Evolutionary conservation across 2,113 vertebrate genomes (phyloP).

Genomic region (Hylia prasina): DNA sequence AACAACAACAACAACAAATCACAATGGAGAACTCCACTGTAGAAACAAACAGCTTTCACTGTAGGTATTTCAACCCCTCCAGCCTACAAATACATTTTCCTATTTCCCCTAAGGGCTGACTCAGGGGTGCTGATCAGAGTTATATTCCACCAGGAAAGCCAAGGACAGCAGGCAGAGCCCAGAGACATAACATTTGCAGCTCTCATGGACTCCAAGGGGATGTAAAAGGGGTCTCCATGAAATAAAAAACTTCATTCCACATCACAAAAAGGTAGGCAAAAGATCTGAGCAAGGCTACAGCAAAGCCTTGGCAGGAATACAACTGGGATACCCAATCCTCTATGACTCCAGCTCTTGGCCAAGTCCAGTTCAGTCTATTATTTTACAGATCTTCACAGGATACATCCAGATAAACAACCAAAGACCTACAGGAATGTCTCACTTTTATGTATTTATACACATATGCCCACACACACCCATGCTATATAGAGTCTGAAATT

Average conservation of each 20-base stretch:
- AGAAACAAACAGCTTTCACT: background rate
- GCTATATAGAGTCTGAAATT: background rate
- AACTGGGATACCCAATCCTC: background rate
- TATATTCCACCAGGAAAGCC: background rate
- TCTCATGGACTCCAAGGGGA: background rate
- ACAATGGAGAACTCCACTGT: background rate
- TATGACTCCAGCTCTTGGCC: background rate
- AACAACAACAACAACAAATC: too few species aligned
- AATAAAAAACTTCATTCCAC: background rate
- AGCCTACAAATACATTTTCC: background rate
- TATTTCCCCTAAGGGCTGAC: background rate
- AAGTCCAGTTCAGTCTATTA: background rate
- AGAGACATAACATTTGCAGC: background rate
- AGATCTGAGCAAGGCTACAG: background rate
- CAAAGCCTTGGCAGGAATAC: background rate
- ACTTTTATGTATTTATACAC: background rate
- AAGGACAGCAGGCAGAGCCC: background rate
- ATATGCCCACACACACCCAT: background rate
- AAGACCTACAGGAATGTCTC: background rate
- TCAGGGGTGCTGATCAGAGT: background rate
- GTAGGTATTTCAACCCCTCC: background rate
- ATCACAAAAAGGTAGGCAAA: background rate
- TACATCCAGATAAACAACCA: background rate
- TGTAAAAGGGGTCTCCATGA: background rate
- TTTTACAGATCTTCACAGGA: background rate